Evolutionary conservation across 2,797 vertebrate genomes (phyloP).

Genomic region (Psittacula echo): DNA sequence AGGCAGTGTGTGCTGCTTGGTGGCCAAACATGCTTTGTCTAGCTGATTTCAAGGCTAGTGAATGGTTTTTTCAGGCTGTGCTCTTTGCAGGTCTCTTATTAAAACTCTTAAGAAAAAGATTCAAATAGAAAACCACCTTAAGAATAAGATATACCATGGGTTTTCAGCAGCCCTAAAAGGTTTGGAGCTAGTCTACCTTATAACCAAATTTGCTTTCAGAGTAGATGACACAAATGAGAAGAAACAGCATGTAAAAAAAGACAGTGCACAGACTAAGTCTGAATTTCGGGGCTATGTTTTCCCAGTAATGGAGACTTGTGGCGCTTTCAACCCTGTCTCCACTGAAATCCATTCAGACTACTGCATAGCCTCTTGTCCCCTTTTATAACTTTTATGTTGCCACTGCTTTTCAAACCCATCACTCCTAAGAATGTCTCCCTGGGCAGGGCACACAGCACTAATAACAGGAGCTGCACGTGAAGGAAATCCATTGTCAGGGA

Average conservation of each 20-base stretch:
- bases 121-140: background rate
- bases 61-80: background rate
- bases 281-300: background rate
- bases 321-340: background rate
- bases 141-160: background rate
- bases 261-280: background rate
- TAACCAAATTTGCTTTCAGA: background rate
- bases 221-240: background rate
- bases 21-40: background rate
- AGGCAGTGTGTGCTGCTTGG: background rate
- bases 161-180: background rate
- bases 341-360: background rate
- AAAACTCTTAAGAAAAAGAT: background rate
- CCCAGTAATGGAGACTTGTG: background rate
- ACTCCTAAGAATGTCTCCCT: background rate
- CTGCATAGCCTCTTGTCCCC: background rate
- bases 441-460: background rate
- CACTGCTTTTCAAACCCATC: slow-evolving; percentile 26
- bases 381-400: slow-evolving; percentile 14
- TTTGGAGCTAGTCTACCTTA: background rate
- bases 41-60: background rate
- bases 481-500: slow-evolving; percentile 37
- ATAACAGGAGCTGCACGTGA: background rate
- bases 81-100: background rate
- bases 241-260: background rate